These are phyloP conservation scores for Agrotis puta DNA, from an alignment of 2,888 invertebrate genomes.

Conservation along the genomic window DNA sequence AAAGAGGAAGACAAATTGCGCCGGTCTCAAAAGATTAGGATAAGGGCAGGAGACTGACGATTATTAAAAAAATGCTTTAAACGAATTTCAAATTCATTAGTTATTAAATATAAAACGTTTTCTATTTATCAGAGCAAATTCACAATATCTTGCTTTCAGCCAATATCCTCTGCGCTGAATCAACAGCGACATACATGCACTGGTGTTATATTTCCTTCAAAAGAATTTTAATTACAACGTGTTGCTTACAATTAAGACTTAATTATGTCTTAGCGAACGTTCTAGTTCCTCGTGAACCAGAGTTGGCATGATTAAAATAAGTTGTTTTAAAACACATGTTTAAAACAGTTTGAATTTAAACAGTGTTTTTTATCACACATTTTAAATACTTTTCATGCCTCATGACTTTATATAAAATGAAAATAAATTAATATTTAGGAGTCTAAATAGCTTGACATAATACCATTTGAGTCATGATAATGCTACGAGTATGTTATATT, in stretches of 20 bases:
- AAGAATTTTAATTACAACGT: slow-evolving; percentile 19
- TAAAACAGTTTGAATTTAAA: too few relatives aligned
- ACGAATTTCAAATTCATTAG: background rate
- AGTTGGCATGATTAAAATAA: too few relatives aligned
- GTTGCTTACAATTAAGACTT: slow-evolving; percentile 8
- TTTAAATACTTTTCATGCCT: too few relatives aligned
- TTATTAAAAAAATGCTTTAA: background rate
- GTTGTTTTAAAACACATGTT: too few relatives aligned
- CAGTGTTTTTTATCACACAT: too few relatives aligned
- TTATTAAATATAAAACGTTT: background rate
- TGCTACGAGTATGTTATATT: too few relatives aligned
- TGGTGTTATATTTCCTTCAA: slow-evolving; percentile 19
- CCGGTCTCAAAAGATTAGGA: background rate
- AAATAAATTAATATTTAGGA: too few relatives aligned
- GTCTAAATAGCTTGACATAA: too few relatives aligned
- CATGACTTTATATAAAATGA: too few relatives aligned
- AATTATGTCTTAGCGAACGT: slow-evolving; percentile 12
- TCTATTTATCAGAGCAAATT: background rate
- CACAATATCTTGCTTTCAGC: slow-evolving; percentile 14
- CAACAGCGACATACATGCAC: slow-evolving; percentile 5
- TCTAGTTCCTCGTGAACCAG: slow-evolving; percentile 10
- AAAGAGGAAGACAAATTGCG: background rate
- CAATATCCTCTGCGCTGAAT: slow-evolving; percentile 13
- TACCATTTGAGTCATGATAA: too few relatives aligned
- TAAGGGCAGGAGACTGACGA: background rate